A percentile compares a stretch with the other conserved stretches of the same genome.
Conservation (phyloP, 2,888 invertebrate species). For the Cheilosia vernalis region DNA sequence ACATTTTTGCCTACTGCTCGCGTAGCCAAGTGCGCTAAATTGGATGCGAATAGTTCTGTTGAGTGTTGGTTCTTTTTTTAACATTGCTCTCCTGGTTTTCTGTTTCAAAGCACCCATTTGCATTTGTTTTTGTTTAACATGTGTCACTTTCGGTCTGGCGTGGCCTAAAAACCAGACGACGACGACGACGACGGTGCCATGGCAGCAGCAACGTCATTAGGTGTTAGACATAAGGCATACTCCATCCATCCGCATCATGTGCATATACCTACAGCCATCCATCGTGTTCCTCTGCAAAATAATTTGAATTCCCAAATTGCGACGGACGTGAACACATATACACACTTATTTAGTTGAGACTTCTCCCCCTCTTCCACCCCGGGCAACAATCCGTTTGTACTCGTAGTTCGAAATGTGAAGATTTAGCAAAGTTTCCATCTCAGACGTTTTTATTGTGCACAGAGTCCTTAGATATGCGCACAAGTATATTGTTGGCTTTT, state of each 20-base stretch:
- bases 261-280: slow-evolving; percentile 27
- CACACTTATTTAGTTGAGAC: not conserved
- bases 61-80: slow-evolving; percentile 39
- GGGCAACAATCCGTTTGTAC: not conserved
- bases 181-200: slow-evolving; percentile 4
- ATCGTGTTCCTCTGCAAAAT: slow-evolving; percentile 58
- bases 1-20: slow-evolving; percentile 58
- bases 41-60: slow-evolving; percentile 27
- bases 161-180: slow-evolving; percentile 67
- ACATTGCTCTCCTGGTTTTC: slow-evolving; percentile 42
- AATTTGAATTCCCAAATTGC: slow-evolving; percentile 68
- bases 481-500: slow-evolving; percentile 37
- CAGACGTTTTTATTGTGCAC: slow-evolving; percentile 33
- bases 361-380: not conserved
- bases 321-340: slow-evolving; percentile 34
- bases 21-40: slow-evolving; percentile 65
- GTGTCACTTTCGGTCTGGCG: slow-evolving; percentile 49
- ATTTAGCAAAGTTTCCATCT: slow-evolving; percentile 44
- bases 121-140: slow-evolving; percentile 38
- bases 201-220: slow-evolving; percentile 43
- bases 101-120: slow-evolving; percentile 23
- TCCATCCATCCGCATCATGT: slow-evolving; percentile 21
- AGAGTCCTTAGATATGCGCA: slow-evolving; percentile 16
- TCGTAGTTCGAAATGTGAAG: slow-evolving; percentile 19
- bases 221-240: slow-evolving; percentile 47